Evolutionary conservation across 2,888 invertebrate genomes (phyloP), one percentile per base, ranked within the genome.

Genomic region (Troides helena): DNA sequence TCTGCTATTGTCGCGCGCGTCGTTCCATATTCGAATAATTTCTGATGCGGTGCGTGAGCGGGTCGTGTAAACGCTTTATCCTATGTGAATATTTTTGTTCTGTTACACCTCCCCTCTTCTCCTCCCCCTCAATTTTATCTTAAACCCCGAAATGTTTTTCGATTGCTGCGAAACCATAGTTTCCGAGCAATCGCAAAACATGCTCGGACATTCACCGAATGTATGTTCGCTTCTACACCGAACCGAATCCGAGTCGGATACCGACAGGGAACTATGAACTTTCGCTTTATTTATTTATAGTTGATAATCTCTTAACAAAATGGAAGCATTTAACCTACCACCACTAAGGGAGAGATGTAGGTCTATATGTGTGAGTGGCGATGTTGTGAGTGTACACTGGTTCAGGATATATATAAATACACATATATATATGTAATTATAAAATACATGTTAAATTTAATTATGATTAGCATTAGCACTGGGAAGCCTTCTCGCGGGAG

Each of bases 241-340:
- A 71, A 71, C 69, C 59, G 71, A 65, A 39, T 56, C 46, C 46
- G 30, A 68, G 67, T 62, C 71, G 61, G 65, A 69, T 68, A 65
- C 57, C 50, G 46, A 72, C 73, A 67, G 73, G 75, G 74, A 71
- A 46, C 65, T 67, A 65, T 66, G 65, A 64, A 70, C 74, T 74
- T 74, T 82, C 76, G 84, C 83, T 84, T 85, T 85, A 83, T 86
- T 86, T 85, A 83, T 85, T 85, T 83, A 73, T 76, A 76, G 75
- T 74, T 73, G 75, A 74, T 75, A 77, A 76, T 75, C 73, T 77
- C 80, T 81, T 69, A 81, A 83, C 78, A 79, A 78, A 76, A 64
- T 67, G 75, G 73, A 85, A 85, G 90, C 90, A 90, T 90, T 90
- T 90, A 90, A 85, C 84, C 81, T 84, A 85, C 82, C 78, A 81